Evolutionary conservation across 2,888 invertebrate species (phyloP).

Genomic region (Eupelmus urozonus): DNA sequence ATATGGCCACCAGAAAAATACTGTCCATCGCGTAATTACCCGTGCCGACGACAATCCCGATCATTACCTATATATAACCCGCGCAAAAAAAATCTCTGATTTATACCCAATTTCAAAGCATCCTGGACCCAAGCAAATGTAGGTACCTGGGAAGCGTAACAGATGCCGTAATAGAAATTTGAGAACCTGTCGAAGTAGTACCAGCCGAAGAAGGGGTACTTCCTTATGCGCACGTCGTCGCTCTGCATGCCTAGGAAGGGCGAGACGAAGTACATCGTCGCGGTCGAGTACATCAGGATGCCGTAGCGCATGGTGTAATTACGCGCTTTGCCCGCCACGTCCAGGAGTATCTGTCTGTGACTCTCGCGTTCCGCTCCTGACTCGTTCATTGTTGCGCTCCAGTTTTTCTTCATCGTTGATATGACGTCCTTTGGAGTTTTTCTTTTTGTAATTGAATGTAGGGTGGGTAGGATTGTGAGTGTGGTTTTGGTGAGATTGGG

Average conservation of each 20-base stretch:
- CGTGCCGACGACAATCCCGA: constrained; percentile 56
- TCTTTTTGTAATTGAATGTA: too few species aligned
- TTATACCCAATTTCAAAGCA: too few species aligned
- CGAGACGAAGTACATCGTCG: constrained; percentile 57
- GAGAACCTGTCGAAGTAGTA: constrained; percentile 60
- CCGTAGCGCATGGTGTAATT: constrained; percentile 57
- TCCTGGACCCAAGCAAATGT: too few species aligned
- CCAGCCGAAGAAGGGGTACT: constrained; percentile 62
- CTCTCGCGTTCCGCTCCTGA: neutral
- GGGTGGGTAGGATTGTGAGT: too few species aligned
- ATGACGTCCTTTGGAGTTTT: constrained; percentile 52
- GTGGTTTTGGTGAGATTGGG: too few species aligned
- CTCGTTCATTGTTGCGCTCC: constrained; percentile 49
- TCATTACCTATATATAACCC: constrained; percentile 46
- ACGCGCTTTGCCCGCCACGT: constrained; percentile 44
- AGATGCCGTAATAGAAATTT: constrained; percentile 54
- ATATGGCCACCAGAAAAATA: constrained; percentile 58
- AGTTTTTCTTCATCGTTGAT: constrained; percentile 50
- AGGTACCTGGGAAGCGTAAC: constrained; percentile 60
- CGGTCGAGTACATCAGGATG: constrained; percentile 58
- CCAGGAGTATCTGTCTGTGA: constrained; percentile 53
- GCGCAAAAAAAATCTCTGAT: too few species aligned
- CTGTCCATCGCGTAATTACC: constrained; percentile 60
- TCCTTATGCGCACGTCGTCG: constrained; percentile 42
- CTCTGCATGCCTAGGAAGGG: constrained; percentile 56